Percentiles rank a stretch among this genome's conserved stretches.
Conservation (phyloP, 2,113 vertebrate species). For the Bujurquina vittata region DNA sequence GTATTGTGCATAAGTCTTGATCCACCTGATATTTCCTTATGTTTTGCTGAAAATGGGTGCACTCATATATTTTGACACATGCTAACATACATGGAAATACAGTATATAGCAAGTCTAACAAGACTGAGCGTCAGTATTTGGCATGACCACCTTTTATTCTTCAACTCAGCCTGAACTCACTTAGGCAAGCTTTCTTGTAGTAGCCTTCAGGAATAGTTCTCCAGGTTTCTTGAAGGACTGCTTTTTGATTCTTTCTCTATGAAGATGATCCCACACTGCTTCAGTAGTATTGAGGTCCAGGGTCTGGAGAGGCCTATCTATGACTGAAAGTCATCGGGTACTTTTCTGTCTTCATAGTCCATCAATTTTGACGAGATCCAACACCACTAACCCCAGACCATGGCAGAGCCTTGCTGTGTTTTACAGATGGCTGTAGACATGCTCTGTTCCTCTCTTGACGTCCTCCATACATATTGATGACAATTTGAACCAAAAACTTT, state of each 20-base stretch:
- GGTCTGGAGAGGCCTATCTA: not conserved
- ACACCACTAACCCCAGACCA: not conserved
- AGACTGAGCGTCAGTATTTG: not conserved
- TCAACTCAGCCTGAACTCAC: not conserved
- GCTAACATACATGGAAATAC: not conserved
- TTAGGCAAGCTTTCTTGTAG: not conserved
- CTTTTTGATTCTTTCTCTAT: not conserved
- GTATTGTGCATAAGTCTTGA: slow-evolving; percentile 1
- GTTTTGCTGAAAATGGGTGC: not conserved
- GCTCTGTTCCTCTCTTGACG: not conserved
- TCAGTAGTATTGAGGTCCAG: not conserved
- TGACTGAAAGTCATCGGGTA: not conserved
- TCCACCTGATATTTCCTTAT: not conserved
- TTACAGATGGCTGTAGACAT: not conserved
- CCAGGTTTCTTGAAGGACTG: not conserved
- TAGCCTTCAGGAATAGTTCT: not conserved
- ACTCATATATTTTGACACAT: not conserved
- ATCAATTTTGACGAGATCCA: not conserved
- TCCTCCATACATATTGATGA: not conserved
- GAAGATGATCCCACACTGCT: not conserved
- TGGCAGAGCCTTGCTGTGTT: not conserved
- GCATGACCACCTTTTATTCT: not conserved
- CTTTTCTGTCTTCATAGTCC: not conserved
- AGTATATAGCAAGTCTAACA: not conserved
- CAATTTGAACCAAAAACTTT: not conserved